Evolutionary conservation across 1,140 invertebrate species (phyloP), one percentile per base, ranked within the genome.

Genomic region (Drosophila lacteicornis): DNA sequence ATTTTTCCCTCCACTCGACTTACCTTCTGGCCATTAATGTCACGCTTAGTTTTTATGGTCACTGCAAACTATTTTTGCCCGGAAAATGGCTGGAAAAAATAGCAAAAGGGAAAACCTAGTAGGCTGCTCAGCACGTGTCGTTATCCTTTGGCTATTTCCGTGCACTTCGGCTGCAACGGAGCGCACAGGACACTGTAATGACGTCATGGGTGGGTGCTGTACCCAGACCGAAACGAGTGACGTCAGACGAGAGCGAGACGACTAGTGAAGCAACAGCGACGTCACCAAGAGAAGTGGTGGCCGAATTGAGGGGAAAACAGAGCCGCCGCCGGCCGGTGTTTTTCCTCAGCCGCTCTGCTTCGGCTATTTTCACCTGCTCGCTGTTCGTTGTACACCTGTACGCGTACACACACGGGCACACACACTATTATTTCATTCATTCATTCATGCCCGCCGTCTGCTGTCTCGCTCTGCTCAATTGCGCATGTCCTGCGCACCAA

Each of bases 101-200:
- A 22, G 12, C 12, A 46, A 13, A 15, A n/a, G 38, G 30, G 67
- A 11, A 55, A 40, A 36, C 53, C 53, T 55, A 27, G 38, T 45
- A 50, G 43, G 66, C 27, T 33, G 49, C 61, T 25, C 15, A 59
- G 60, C 75, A 75, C 57, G 60, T 78, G 51, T 53, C 38, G 30
- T 63, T 85, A 85, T 85, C 82, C 82, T 78, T 67, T 71, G 69
- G 78, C 78, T 85, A 85, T 85, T 85, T 86, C 61, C 55, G 68
- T 58, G 68, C 73, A 86, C 38, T 61, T 55, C 27, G 60, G 47
- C 40, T 82, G 80, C 69, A 79, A 61, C 58, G 51, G 59, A 76
- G 40, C 56, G 66, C 9, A 66, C 49, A 36, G 30, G 17, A 13
- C 19, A 17, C 38, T 63, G 33, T 30, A 38, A 58, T 85, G 82